These are phyloP conservation scores for Ciconia nigra DNA, from an alignment of 2,797 vertebrate genomes.

Conservation along the genomic window DNA sequence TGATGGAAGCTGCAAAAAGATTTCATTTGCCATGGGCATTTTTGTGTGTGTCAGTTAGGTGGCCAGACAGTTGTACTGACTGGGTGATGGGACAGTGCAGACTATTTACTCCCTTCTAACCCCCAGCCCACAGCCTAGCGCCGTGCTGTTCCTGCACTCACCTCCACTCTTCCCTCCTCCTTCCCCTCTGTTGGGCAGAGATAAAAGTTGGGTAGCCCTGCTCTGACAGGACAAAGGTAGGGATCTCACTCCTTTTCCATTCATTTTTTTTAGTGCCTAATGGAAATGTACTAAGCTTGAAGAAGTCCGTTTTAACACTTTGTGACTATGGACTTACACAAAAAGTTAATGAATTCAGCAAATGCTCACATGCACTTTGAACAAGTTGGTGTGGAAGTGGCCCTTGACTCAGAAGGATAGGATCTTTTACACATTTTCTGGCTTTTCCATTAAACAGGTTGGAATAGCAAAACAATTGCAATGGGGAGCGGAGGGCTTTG, in stretches of 20 bases:
- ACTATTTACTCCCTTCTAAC: not conserved
- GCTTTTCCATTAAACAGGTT: not conserved
- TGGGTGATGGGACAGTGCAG: not conserved
- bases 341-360: not conserved
- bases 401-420: not conserved
- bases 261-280: not conserved
- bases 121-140: not conserved
- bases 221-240: not conserved
- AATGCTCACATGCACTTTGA: not conserved
- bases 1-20: not conserved
- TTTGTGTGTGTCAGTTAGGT: accelerated
- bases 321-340: not conserved
- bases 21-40: not conserved
- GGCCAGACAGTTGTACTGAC: not conserved
- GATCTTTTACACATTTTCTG: not conserved
- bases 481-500: not conserved
- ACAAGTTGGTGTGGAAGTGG: not conserved
- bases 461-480: not conserved
- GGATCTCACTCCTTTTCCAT: not conserved
- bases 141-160: accelerated
- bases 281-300: not conserved
- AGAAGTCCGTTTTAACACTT: not conserved
- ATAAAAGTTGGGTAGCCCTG: not conserved
- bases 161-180: not conserved
- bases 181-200: not conserved